phyloP scores from a whole-genome alignment of 2,888 invertebrate species.

The Ctena decussata region DNA sequence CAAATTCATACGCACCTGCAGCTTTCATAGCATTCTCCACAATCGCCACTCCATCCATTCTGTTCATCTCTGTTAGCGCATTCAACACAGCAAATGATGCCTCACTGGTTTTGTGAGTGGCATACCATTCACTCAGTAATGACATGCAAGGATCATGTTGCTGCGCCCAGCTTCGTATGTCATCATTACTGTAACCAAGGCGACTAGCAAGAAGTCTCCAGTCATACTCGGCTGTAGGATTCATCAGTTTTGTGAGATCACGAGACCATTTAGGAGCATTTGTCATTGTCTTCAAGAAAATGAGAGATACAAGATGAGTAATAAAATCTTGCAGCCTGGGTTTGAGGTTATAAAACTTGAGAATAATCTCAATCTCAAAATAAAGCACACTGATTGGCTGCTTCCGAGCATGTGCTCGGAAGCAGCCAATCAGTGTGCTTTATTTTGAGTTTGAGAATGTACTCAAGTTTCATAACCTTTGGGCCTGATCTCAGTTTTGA shows the following conservation, averaged over 20 bases:
- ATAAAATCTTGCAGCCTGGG: too few relatives aligned
- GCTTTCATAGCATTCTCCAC: slow-evolving; percentile 84
- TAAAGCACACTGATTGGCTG: too few relatives aligned
- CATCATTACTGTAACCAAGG: slow-evolving; percentile 84
- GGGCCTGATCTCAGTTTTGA: too few relatives aligned
- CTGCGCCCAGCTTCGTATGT: slow-evolving; percentile 83
- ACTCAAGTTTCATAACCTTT: too few relatives aligned
- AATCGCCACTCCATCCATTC: slow-evolving; percentile 81
- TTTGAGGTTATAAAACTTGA: too few relatives aligned
- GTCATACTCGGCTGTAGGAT: slow-evolving; percentile 79
- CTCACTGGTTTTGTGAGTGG: slow-evolving; percentile 84
- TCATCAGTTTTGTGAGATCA: slow-evolving; percentile 83
- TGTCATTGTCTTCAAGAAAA: slow-evolving; percentile 76
- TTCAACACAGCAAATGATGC: slow-evolving; percentile 79
- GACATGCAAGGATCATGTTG: slow-evolving; percentile 85
- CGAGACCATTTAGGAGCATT: slow-evolving; percentile 85
- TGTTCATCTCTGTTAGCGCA: slow-evolving; percentile 82
- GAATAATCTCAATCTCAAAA: too few relatives aligned
- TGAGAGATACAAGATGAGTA: too few relatives aligned
- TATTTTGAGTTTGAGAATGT: too few relatives aligned
- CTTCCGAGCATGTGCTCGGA: too few relatives aligned
- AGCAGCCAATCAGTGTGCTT: too few relatives aligned
- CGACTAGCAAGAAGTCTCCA: slow-evolving; percentile 84
- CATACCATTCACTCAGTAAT: slow-evolving; percentile 85
- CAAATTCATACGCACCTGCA: slow-evolving; percentile 71